These are phyloP conservation scores for Nymphalis c-album DNA, from an alignment of 2,888 invertebrate genomes.

Conservation along the genomic window DNA sequence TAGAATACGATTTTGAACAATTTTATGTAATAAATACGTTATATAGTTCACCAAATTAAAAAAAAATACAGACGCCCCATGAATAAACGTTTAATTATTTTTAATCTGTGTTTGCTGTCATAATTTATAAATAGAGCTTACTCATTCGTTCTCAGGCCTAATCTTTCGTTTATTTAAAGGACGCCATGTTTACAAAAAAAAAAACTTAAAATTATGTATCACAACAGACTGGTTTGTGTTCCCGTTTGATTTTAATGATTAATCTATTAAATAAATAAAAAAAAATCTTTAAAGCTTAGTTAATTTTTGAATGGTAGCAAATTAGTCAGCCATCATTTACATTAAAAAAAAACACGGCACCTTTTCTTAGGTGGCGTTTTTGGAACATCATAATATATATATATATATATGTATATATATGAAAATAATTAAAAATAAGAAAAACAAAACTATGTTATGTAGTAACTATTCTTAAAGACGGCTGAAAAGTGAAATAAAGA, in stretches of 20 bases:
- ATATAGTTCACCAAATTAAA: conserved; percentile 51
- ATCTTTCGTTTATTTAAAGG: conserved; percentile 3
- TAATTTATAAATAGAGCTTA: conserved; percentile 1
- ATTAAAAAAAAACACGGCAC: conserved; percentile 18
- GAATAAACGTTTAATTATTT: conserved; percentile 5
- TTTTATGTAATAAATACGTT: conserved; percentile 52
- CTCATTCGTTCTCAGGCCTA: not conserved
- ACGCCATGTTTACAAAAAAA: conserved; percentile 42
- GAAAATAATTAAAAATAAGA: conserved; percentile 16
- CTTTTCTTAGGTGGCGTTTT: conserved; percentile 26
- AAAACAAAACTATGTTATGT: conserved; percentile 11
- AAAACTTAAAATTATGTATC: conserved; percentile 74
- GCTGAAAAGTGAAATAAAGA: conserved; percentile 7
- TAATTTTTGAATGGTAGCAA: conserved; percentile 41
- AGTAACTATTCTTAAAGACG: conserved; percentile 17
- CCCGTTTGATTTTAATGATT: conserved; percentile 50
- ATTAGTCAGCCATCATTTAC: conserved; percentile 22
- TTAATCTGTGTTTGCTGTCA: conserved; percentile 3
- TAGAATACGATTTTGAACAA: conserved; percentile 56
- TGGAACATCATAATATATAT: conserved; percentile 19
- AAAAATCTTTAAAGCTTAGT: conserved; percentile 69
- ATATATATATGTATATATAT: conserved; percentile 15
- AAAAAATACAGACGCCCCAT: conserved; percentile 25
- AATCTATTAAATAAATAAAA: conserved; percentile 66
- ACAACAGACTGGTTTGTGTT: conserved; percentile 76